phyloP scores from a whole-genome alignment of 2,797 vertebrate genomes.

The Tolypeutes matacus region DNA sequence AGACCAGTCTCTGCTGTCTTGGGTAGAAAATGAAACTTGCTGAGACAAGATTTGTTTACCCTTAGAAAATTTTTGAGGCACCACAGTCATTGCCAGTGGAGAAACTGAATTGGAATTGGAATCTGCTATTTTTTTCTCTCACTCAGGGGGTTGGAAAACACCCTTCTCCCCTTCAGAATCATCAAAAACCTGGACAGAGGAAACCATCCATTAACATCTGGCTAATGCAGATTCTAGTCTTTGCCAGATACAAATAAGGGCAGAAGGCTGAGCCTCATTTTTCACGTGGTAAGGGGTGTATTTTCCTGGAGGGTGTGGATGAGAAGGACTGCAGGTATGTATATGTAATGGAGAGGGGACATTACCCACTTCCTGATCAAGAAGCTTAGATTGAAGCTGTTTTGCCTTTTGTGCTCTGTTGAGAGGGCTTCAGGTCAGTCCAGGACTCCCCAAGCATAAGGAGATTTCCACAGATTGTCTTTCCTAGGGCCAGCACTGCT shows the following conservation, averaged over 20 bases:
- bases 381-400: too few species aligned
- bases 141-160: neutral
- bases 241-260: neutral
- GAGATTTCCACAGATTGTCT: neutral
- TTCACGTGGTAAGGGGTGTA: neutral
- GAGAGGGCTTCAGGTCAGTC: neutral
- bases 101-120: neutral
- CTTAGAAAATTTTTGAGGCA: neutral
- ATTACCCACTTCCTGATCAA: neutral
- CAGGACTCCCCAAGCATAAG: neutral
- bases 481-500: neutral
- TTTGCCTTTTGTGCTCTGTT: neutral
- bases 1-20: neutral
- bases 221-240: neutral
- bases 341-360: neutral
- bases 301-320: neutral
- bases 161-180: neutral
- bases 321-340: neutral
- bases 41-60: neutral
- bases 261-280: neutral
- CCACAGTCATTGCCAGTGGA: neutral
- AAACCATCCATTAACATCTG: neutral
- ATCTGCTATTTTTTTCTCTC: neutral
- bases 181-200: neutral
- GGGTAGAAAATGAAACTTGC: constrained; percentile 3